Evolutionary conservation across 2,797 vertebrate species (phyloP), one percentile per base, ranked within the genome.

Genomic region (Odontamblyopus lacepedii): DNA sequence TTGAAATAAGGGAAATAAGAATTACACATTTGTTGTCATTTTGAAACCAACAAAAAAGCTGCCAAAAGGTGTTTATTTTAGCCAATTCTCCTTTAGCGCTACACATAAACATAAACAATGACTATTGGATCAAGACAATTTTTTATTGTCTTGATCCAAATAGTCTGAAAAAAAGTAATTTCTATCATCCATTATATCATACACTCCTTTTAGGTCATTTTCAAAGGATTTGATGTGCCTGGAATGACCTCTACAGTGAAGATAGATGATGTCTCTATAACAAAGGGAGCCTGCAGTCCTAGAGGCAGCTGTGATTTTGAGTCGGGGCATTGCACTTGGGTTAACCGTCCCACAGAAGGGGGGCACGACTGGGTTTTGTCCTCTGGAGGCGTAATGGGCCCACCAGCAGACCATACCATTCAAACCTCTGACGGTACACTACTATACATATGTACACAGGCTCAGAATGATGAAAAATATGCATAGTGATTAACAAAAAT

Each of bases 261-360:
- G 73, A 72, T 93, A 26, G 94, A 95, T 81, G 94, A 95, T 70
- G 78, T 94, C 65, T 94, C 90, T 41, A 26, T 92, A 69, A 88
- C 73, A 27, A 70, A 32, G 0, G 90, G 89, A 41, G 78, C 87
- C 29, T 95, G 93, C 72, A 61, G 63, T 74, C 81, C 88, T 51
- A 61, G 72, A 29, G 93, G 85, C 70, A 93, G 84, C 84, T 95
- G 94, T 84, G 93, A 94, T 83, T 95, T 95, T 85, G 93, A 94
- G 79, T 91, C 90, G 0, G 91, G 92, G 27, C 80, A 76, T 44
- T 94, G 93, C 76, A 90, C 75, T 67, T 94, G 93, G 93, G 61
- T 90, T 67, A 94, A 90, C 53, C 27, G 73, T 48, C 83, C 51
- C 30, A 82, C 57, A 69, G 78, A 85, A 67, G 84, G 78, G 23